Percentiles rank a stretch among this genome's conserved stretches.
These are phyloP conservation scores for Sylvietta virens DNA, from an alignment of 2,113 vertebrate genomes.

Conservation along the genomic window DNA sequence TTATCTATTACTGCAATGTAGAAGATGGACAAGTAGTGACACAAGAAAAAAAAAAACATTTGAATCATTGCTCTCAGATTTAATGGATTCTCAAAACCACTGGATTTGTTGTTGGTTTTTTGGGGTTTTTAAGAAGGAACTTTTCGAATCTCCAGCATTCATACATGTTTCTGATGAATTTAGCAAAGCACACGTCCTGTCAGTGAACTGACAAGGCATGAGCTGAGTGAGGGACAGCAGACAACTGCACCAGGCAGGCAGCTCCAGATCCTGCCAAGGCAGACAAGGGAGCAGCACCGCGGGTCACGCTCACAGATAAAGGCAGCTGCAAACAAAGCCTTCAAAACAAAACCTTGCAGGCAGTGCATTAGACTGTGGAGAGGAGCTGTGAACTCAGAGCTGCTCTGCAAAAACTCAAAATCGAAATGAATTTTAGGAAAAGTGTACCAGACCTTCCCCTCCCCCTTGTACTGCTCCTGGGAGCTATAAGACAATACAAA, in stretches of 20 bases:
- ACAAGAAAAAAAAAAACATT: not conserved
- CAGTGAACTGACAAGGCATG: not conserved
- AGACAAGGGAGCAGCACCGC: not conserved
- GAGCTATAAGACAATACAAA: not conserved
- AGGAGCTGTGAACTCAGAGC: not conserved
- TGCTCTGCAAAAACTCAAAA: not conserved
- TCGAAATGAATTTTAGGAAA: not conserved
- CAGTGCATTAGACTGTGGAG: not conserved
- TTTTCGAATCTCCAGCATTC: not conserved
- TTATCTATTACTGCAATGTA: not conserved
- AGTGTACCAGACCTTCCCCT: not conserved
- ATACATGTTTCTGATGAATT: not conserved
- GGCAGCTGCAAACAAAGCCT: not conserved
- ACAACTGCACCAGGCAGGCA: not conserved
- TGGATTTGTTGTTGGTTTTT: fast-evolving
- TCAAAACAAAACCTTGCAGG: not conserved
- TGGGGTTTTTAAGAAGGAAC: not conserved
- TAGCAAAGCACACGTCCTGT: not conserved
- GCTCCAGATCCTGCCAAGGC: not conserved
- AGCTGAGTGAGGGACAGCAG: not conserved
- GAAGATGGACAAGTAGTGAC: not conserved
- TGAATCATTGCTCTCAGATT: not conserved
- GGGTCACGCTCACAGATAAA: not conserved
- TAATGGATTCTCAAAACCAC: not conserved
- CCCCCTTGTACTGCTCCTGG: not conserved